phyloP scores from a whole-genome alignment of 2,888 invertebrate genomes.

The Caenorhabditis virilis region DNA sequence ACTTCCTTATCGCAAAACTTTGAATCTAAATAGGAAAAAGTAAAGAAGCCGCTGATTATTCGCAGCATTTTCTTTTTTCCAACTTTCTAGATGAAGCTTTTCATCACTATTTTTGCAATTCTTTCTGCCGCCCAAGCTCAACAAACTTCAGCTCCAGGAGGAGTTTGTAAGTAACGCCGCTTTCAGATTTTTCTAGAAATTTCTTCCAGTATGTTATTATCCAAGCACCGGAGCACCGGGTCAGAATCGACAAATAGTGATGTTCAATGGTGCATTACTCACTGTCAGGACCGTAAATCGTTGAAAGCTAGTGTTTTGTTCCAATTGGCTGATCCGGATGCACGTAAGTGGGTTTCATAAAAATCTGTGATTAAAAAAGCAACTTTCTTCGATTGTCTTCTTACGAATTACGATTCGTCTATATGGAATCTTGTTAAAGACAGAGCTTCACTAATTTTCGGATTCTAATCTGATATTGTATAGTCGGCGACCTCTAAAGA shows the following conservation, averaged over 20 bases:
- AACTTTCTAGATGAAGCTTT: no score
- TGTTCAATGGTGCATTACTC: slow-evolving; percentile 45
- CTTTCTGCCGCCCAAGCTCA: slow-evolving; percentile 1
- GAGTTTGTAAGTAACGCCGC: slow-evolving; percentile 4
- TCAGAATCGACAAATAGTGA: slow-evolving; percentile 44
- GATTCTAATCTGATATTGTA: no score
- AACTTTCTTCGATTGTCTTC: no score
- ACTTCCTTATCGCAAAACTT: background rate
- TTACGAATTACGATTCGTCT: no score
- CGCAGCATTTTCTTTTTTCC: no score
- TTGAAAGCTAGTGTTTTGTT: slow-evolving; percentile 41
- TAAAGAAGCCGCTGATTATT: no score
- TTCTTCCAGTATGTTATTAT: slow-evolving; percentile 34
- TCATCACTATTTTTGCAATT: background rate
- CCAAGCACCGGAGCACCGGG: slow-evolving; percentile 33
- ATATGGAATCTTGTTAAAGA: background rate
- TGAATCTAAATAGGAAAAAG: background rate
- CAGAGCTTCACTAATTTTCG: background rate
- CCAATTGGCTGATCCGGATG: slow-evolving; percentile 14
- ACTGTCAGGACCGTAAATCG: slow-evolving; percentile 39
- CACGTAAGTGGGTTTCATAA: no score
- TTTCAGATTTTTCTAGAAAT: background rate
- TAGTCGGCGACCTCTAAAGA: no score
- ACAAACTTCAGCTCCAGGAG: slow-evolving; percentile 19
- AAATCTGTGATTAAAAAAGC: no score